phyloP scores from a whole-genome alignment of 2,888 invertebrate species.

The Agonopterix heracliana region DNA sequence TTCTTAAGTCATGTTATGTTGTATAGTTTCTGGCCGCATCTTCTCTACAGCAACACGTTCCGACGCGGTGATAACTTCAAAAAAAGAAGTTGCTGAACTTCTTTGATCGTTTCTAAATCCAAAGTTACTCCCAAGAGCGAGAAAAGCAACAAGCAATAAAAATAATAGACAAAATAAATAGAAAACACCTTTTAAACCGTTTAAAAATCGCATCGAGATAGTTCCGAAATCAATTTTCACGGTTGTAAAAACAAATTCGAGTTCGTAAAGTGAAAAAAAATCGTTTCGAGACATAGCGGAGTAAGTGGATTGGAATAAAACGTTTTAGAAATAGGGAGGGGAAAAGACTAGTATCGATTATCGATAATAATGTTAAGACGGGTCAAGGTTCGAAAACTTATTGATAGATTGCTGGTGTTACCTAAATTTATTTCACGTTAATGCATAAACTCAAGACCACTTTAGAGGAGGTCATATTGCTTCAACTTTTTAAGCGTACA shows the following conservation, averaged over 20 bases:
- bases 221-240: conserved; percentile 3
- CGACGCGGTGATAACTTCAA: no score
- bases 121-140: not conserved
- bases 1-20: no score
- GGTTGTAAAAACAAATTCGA: conserved; percentile 1
- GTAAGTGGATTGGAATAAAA: conserved; percentile 9
- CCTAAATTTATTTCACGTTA: no score
- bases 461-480: no score
- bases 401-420: no score
- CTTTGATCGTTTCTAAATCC: no score
- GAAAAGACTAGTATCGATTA: not conserved
- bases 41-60: no score
- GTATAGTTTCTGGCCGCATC: no score
- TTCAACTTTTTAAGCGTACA: no score
- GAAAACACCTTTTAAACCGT: not conserved
- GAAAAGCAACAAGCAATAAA: not conserved
- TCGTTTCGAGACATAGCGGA: conserved; percentile 1
- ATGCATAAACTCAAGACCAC: no score
- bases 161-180: not conserved
- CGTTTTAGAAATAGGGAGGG: conserved; percentile 6
- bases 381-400: no score
- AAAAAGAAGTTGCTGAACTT: no score
- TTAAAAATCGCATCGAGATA: not conserved
- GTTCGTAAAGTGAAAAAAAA: conserved; percentile 3
- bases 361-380: not conserved